Evolutionary conservation across 2,113 vertebrate species (phyloP).

Genomic region (Sapajus apella): DNA sequence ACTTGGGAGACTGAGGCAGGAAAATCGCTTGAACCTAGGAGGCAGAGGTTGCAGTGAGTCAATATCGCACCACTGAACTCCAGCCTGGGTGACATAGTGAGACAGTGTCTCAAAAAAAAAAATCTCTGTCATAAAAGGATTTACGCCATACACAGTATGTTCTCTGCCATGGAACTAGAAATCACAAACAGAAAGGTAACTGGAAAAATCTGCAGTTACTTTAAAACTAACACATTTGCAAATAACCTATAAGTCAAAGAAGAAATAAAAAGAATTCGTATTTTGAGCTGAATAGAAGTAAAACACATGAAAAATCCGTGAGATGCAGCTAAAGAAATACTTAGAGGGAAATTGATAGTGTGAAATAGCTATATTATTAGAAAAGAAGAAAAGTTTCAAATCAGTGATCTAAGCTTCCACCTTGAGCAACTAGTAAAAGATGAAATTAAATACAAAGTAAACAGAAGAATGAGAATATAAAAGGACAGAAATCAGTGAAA

Average conservation of each 20-base stretch:
- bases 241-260: neutral
- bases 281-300: conserved; percentile 20
- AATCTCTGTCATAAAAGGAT: neutral
- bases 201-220: neutral
- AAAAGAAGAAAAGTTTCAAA: conserved; percentile 32
- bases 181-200: neutral
- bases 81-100: no score
- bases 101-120: no score
- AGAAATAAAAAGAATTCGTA: neutral
- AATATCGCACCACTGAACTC: no score
- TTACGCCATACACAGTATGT: neutral
- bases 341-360: neutral
- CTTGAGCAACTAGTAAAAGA: neutral
- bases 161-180: neutral
- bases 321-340: neutral
- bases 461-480: neutral
- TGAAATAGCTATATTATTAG: neutral
- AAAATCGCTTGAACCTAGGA: no score
- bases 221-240: conserved; percentile 8
- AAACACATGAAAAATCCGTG: conserved; percentile 12
- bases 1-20: no score
- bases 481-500: neutral
- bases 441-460: neutral
- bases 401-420: neutral
- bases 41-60: no score